Base-by-base conservation (phyloP, 2,888 invertebrate species). In the Halictus ligatus region DNA sequence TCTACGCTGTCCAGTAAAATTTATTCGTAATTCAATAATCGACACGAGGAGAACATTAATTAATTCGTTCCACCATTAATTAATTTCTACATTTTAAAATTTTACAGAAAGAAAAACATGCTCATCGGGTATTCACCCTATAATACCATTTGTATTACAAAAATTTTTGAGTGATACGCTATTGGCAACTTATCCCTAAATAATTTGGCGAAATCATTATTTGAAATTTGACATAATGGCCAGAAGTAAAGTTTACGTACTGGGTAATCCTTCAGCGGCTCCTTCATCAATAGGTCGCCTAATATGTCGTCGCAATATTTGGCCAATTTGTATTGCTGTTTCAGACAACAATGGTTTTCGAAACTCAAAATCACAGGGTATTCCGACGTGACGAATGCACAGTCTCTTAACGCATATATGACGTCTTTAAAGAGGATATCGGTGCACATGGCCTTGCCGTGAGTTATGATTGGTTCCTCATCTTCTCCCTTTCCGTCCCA, bases 391-490 rank as follows among this genome's bases (percentile, higher is more conserved):
- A 97, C 96, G 93, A 97, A 97, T 18, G 97, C 97, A 80, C 97
- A 97, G 92, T 97, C 97, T 86, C 96, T 95, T 88, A 97, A 96
- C 78, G 97, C 97, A 88, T 96, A 95, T 80, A 97, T 96, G 5
- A 97, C 97, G 93, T 97, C 97, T 96, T 95, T 95, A 88, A 94
- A 94, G 0, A 97, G 94, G 87, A 97, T 97, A 92, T 97, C 97
- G 25, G 97, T 97, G 93, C 97, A 97, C 97, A 97, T 97, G 46
- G 97, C 97, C 94, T 97, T 97, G 29, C 97, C 97, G 93, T 97
- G 97, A 64, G 97, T 97, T 89, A 97, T 97, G 89, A 97, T 97
- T 4, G 97, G 97, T 91, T 97, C 97, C 90, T 97, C 97, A 89
- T 97, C 96, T 92, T 96, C 96, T 67, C 96, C 96, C 90, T 96